phyloP scores from a whole-genome alignment of 2,888 invertebrate species.

The Drosophila prolongata region DNA sequence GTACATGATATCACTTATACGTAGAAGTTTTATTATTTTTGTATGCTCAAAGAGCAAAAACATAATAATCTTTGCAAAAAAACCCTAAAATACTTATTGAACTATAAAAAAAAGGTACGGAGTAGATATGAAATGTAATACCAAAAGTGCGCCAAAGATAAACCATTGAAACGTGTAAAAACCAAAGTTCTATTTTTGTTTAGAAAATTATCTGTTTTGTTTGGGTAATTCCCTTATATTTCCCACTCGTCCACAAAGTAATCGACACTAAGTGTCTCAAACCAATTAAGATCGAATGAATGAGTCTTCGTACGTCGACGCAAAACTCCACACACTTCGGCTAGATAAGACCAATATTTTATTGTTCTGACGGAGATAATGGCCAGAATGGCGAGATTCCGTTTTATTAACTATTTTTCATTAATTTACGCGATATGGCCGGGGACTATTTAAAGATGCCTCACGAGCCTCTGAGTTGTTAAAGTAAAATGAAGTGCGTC shows the following conservation, averaged over 20 bases:
- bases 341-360: constrained; percentile 31
- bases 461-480: constrained; percentile 7
- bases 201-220: constrained; percentile 15
- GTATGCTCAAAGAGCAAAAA: too few relatives aligned
- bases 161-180: not conserved
- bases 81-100: too few relatives aligned
- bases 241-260: constrained; percentile 26
- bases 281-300: constrained; percentile 42
- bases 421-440: constrained; percentile 44
- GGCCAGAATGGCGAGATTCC: constrained; percentile 23
- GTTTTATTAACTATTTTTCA: constrained; percentile 50
- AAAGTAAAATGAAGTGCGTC: constrained; percentile 67
- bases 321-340: constrained; percentile 26
- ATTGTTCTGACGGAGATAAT: constrained; percentile 29
- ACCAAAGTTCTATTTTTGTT: constrained; percentile 23
- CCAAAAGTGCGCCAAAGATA: constrained; percentile 12
- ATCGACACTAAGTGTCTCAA: constrained; percentile 28
- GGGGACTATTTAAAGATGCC: constrained; percentile 60
- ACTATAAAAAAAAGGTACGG: not conserved
- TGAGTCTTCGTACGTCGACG: constrained; percentile 20
- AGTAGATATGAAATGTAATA: constrained; percentile 4
- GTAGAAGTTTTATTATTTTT: too few relatives aligned
- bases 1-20: too few relatives aligned
- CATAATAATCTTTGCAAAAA: too few relatives aligned
- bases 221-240: constrained; percentile 30